Percentiles rank a stretch among this genome's conserved stretches.
phyloP scores from a whole-genome alignment of 1,140 invertebrate species.

The Apis dorsata region DNA sequence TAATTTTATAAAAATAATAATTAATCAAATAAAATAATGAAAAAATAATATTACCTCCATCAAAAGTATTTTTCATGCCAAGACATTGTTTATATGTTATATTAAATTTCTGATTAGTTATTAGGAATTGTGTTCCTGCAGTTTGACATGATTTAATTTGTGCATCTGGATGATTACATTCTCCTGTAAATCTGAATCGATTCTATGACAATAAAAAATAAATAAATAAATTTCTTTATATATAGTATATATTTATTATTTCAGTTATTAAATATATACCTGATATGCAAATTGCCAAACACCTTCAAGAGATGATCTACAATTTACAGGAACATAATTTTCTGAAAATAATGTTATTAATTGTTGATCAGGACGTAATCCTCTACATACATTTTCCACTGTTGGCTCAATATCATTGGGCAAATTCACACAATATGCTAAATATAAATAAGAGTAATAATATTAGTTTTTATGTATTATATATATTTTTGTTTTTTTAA shows the following conservation, averaged over 20 bases:
- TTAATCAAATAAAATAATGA: conserved; percentile 48
- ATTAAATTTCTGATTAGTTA: conserved; percentile 98
- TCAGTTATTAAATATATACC: conserved; percentile 70
- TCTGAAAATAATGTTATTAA: conserved; percentile 93
- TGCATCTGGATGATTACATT: conserved; percentile 92
- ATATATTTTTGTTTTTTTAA: not conserved
- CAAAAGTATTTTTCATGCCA: conserved; percentile 91
- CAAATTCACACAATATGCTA: conserved; percentile 88
- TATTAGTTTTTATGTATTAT: not conserved
- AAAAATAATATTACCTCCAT: conserved; percentile 84
- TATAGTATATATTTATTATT: not conserved
- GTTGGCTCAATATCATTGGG: conserved; percentile 83
- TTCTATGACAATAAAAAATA: conserved; percentile 80
- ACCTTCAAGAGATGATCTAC: conserved; percentile 94
- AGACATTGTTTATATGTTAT: conserved; percentile 95
- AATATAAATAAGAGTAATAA: conserved; percentile 59
- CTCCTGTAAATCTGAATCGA: conserved; percentile 93
- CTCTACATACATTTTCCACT: conserved; percentile 88
- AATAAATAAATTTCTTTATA: conserved; percentile 60
- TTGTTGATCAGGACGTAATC: conserved; percentile 88
- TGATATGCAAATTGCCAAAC: conserved; percentile 98
- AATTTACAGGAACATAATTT: conserved; percentile 95
- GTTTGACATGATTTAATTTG: conserved; percentile 96
- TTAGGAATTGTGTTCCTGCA: conserved; percentile 96
- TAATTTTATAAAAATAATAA: too few species aligned